phyloP scores from a whole-genome alignment of 2,888 invertebrate species.

The Gymnocheta viridis region DNA sequence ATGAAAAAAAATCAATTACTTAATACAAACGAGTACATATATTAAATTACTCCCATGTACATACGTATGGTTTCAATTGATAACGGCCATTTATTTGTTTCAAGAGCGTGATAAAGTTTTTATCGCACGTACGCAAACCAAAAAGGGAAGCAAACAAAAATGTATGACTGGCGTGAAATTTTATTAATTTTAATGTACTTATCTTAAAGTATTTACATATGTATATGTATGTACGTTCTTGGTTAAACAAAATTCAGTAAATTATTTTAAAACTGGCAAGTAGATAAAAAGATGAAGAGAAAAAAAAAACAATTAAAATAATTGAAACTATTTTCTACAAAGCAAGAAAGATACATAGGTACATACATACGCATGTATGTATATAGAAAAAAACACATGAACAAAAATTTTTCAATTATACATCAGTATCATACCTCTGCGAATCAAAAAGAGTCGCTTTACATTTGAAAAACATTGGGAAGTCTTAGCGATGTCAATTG shows the following conservation, averaged over 20 bases:
- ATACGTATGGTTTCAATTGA: background rate
- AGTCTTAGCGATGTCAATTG: too few relatives aligned
- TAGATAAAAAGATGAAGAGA: background rate
- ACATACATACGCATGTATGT: too few relatives aligned
- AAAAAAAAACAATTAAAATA: background rate
- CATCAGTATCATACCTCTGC: too few relatives aligned
- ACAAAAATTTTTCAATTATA: too few relatives aligned
- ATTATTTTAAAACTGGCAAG: background rate
- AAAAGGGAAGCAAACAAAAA: slow-evolving; percentile 19
- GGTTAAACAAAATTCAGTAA: slow-evolving; percentile 1
- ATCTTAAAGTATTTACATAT: slow-evolving; percentile 23
- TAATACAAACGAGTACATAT: background rate
- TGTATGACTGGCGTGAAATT: slow-evolving; percentile 13
- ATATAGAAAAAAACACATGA: too few relatives aligned
- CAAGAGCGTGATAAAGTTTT: slow-evolving; percentile 22
- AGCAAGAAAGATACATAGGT: background rate
- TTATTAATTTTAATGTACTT: slow-evolving; percentile 23
- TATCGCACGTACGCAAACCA: slow-evolving; percentile 10
- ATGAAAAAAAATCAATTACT: background rate
- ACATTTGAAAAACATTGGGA: too few relatives aligned
- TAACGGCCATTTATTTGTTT: slow-evolving; percentile 22
- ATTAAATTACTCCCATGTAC: too few relatives aligned
- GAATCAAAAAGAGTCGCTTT: too few relatives aligned
- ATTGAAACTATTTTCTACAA: background rate
- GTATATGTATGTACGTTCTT: background rate